Evolutionary conservation across 2,113 vertebrate species (phyloP).

Genomic region (Heptranchias perlo): DNA sequence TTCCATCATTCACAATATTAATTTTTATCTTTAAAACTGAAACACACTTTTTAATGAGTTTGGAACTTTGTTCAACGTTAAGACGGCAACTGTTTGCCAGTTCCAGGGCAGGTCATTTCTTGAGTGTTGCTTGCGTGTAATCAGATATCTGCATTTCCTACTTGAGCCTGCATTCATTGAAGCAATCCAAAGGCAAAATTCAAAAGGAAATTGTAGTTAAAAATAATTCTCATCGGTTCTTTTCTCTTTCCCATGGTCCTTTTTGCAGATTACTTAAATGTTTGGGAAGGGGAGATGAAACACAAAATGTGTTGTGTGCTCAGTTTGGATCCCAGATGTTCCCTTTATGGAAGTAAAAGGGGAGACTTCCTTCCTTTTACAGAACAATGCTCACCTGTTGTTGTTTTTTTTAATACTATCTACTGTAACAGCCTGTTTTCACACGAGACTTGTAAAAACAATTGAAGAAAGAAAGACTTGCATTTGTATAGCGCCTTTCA

Average conservation of each 20-base stretch:
- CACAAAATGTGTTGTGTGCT: conserved; percentile 24
- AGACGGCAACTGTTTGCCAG: neutral
- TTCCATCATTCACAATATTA: neutral
- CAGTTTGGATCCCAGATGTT: conserved; percentile 21
- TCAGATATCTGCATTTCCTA: neutral
- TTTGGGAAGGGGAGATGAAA: conserved; percentile 30
- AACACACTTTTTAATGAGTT: neutral
- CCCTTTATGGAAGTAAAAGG: conserved; percentile 21
- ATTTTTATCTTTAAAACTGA: neutral
- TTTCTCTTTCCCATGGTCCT: conserved; percentile 31
- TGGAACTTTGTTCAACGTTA: neutral
- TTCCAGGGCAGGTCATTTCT: neutral
- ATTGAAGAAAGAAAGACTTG: neutral
- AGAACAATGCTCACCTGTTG: conserved; percentile 35
- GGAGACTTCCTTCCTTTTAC: conserved; percentile 33
- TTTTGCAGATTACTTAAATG: conserved; percentile 5
- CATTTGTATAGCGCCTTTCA: neutral
- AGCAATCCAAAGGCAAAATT: neutral
- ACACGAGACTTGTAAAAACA: conserved; percentile 29
- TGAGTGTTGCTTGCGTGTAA: neutral
- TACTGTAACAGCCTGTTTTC: conserved; percentile 4
- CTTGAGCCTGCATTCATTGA: neutral
- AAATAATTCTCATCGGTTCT: conserved; percentile 21
- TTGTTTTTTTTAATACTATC: conserved; percentile 31
- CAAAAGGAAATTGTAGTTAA: conserved; percentile 31